phyloP scores from a whole-genome alignment of 2,797 vertebrate genomes.

The Karalla daura region DNA sequence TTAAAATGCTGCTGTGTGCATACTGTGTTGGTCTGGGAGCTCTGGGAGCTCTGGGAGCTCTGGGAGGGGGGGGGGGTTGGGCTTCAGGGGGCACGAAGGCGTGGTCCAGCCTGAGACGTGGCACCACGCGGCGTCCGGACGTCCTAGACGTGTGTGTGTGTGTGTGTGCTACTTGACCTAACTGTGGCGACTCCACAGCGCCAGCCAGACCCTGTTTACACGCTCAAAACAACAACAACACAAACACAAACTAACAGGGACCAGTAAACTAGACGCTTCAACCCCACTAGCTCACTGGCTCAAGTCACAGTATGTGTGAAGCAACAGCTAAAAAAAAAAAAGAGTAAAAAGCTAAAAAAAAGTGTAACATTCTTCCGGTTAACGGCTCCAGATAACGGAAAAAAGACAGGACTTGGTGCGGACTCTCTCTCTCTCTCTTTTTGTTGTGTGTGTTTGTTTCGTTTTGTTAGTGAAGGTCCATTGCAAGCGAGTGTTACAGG shows the following conservation, averaged over 20 bases:
- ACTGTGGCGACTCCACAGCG: constrained; percentile 29
- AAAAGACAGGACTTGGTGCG: neutral
- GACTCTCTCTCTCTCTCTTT: too few species aligned
- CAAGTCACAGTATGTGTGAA: neutral
- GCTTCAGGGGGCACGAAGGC: too few species aligned
- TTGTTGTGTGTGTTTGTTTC: too few species aligned
- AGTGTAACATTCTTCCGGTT: constrained; percentile 41
- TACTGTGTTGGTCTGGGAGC: constrained; percentile 6
- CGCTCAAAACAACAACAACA: too few species aligned
- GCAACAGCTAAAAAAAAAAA: neutral
- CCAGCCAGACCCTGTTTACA: constrained; percentile 46
- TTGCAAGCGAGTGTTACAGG: constrained; percentile 38
- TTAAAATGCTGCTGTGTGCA: neutral
- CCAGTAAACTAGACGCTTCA: neutral
- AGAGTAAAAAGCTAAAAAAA: too few species aligned
- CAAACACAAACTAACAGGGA: constrained; percentile 15
- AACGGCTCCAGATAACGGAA: constrained; percentile 11
- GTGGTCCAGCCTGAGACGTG: constrained; percentile 6
- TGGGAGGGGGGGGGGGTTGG: too few species aligned
- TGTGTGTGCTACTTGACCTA: constrained; percentile 33
- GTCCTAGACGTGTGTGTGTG: too few species aligned
- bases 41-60: constrained; percentile 33
- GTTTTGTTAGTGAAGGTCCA: constrained; percentile 50
- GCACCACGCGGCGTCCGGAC: neutral
- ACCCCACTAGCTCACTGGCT: constrained; percentile 13